Conservation (phyloP, 2,113 vertebrate species). For the Chaetops frenatus region DNA sequence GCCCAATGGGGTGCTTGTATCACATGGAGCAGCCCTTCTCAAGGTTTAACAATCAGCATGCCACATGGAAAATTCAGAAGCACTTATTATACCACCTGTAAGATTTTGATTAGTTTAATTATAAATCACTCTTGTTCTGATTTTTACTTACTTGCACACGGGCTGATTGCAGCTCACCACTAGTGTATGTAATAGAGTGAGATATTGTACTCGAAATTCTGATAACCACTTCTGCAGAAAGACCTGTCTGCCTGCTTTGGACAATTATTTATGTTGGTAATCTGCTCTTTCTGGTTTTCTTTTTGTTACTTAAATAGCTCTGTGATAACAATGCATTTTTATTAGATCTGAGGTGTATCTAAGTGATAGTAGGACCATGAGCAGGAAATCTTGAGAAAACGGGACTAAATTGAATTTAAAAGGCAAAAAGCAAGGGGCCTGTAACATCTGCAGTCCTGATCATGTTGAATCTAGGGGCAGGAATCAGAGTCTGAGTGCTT, state of each 20-base stretch:
- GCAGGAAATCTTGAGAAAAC: background rate
- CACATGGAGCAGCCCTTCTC: background rate
- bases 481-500: background rate
- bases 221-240: background rate
- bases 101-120: constrained; percentile 57
- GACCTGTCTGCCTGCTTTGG: background rate
- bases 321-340: background rate
- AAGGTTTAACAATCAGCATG: constrained; percentile 24
- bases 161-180: constrained; percentile 11
- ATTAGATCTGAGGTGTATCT: background rate
- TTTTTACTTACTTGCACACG: background rate
- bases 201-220: background rate
- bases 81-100: background rate
- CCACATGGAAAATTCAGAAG: constrained; percentile 7
- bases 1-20: background rate
- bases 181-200: background rate
- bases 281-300: background rate
- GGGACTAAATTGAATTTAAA: background rate
- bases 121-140: constrained; percentile 27
- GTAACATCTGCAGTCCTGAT: background rate
- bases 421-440: background rate
- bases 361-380: background rate
- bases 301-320: background rate
- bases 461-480: background rate
- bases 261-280: background rate